Evolutionary conservation across 2,888 invertebrate genomes (phyloP).

Genomic region (Ferrisia virgata): DNA sequence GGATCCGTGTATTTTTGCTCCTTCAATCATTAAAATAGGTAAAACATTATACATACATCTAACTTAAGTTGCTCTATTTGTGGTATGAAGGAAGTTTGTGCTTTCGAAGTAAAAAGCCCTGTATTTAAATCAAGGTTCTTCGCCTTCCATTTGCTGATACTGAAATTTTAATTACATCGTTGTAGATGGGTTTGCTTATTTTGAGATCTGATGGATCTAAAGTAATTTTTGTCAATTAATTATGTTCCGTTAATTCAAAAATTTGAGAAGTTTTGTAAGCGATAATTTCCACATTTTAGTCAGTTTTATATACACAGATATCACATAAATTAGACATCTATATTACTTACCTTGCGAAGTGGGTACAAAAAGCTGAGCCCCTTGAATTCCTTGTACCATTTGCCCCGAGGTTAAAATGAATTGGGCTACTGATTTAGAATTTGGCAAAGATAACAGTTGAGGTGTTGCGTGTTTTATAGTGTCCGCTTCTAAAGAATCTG

Average conservation of each 20-base stretch:
- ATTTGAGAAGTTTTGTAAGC: too few relatives aligned
- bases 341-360: constrained; percentile 80
- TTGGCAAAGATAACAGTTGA: constrained; percentile 54
- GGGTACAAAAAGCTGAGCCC: constrained; percentile 89
- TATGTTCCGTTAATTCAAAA: too few relatives aligned
- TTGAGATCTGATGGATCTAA: not conserved
- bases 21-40: too few relatives aligned
- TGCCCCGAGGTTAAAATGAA: constrained; percentile 87
- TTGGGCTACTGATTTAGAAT: constrained; percentile 77
- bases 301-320: too few relatives aligned
- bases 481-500: constrained; percentile 35
- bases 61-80: too few relatives aligned
- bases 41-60: too few relatives aligned
- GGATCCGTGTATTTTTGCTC: too few relatives aligned
- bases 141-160: not conserved
- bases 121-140: too few relatives aligned
- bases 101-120: too few relatives aligned
- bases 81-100: too few relatives aligned
- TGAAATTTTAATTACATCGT: not conserved
- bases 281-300: too few relatives aligned
- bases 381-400: constrained; percentile 87
- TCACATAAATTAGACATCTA: too few relatives aligned
- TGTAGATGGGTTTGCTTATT: not conserved
- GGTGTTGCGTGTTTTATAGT: constrained; percentile 44
- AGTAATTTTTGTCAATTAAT: not conserved